A percentile compares a stretch with the other conserved stretches of the same genome.
phyloP scores from a whole-genome alignment of 2,113 vertebrate genomes.

The Sceloporus undulatus region DNA sequence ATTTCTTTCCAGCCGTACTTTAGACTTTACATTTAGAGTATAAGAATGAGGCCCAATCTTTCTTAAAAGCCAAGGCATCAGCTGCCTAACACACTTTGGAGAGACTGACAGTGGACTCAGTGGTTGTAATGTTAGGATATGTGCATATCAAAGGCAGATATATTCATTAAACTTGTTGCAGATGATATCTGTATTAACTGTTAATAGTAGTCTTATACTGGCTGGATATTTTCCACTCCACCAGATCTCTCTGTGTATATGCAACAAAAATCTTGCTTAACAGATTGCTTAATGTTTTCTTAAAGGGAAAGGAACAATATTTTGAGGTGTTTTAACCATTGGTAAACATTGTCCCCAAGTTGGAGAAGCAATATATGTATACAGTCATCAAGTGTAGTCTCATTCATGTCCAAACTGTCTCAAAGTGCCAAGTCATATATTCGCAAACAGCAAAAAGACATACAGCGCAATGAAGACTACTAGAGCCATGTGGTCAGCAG shows the following conservation, averaged over 20 bases:
- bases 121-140: neutral
- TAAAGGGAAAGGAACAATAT: too few relatives aligned
- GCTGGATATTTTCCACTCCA: neutral
- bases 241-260: neutral
- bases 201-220: neutral
- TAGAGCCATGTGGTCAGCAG: neutral
- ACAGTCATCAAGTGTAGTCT: neutral
- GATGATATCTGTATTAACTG: neutral
- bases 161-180: neutral
- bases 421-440: neutral
- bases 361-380: too few relatives aligned
- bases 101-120: neutral
- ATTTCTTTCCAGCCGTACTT: neutral
- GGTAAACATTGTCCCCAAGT: neutral
- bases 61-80: neutral
- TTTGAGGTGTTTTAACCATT: neutral
- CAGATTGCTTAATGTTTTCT: neutral
- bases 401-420: neutral
- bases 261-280: neutral
- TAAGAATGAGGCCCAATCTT: neutral
- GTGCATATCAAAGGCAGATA: neutral
- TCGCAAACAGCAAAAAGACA: neutral
- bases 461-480: neutral
- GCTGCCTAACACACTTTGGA: neutral
- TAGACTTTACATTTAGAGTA: neutral